Percentiles rank a stretch among this genome's conserved stretches.
phyloP scores from a whole-genome alignment of 2,797 vertebrate species.

The Helicolenus hilgendorfi region DNA sequence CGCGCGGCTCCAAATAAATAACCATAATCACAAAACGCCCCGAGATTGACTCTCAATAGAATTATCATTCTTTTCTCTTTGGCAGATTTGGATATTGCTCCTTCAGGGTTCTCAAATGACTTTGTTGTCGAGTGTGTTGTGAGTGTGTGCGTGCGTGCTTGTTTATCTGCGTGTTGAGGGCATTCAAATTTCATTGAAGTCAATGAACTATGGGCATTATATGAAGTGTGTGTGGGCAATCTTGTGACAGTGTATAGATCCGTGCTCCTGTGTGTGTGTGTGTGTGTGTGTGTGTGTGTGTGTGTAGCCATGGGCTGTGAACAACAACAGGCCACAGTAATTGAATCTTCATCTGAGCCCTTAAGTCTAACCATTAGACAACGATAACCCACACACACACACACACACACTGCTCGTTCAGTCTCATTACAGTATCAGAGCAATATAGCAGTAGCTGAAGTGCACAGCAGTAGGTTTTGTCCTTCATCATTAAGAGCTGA shows the following conservation, averaged over 20 bases:
- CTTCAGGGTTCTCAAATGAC: slow-evolving; percentile 87
- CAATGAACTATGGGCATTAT: slow-evolving; percentile 82
- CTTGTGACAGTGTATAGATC: slow-evolving; percentile 80
- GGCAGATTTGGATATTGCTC: slow-evolving; percentile 91
- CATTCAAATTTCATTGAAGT: slow-evolving; percentile 80
- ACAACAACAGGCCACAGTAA: slow-evolving; percentile 90
- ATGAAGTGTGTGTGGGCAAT: slow-evolving; percentile 77
- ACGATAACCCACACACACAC: slow-evolving; percentile 50
- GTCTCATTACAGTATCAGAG: slow-evolving; percentile 85
- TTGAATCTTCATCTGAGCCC: slow-evolving; percentile 89
- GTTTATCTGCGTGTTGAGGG: slow-evolving; percentile 70
- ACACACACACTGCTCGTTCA: slow-evolving; percentile 63
- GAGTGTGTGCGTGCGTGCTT: slow-evolving; percentile 45
- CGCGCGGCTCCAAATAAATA: slow-evolving; percentile 88
- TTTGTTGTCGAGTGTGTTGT: slow-evolving; percentile 78
- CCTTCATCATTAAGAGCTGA: slow-evolving; percentile 80
- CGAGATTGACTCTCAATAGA: slow-evolving; percentile 90
- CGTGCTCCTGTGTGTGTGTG: slow-evolving; percentile 19
- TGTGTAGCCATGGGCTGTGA: slow-evolving; percentile 84
- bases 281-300: slow-evolving; percentile 50
- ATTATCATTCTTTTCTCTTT: slow-evolving; percentile 90
- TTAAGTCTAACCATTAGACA: slow-evolving; percentile 85
- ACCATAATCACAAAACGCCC: slow-evolving; percentile 90
- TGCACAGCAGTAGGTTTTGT: slow-evolving; percentile 85
- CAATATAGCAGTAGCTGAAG: slow-evolving; percentile 71